A percentile compares a stretch with the other conserved stretches of the same genome.
phyloP scores from a whole-genome alignment of 64 coral and sea anemone species.

The Hydrozoanthus tunicans region DNA sequence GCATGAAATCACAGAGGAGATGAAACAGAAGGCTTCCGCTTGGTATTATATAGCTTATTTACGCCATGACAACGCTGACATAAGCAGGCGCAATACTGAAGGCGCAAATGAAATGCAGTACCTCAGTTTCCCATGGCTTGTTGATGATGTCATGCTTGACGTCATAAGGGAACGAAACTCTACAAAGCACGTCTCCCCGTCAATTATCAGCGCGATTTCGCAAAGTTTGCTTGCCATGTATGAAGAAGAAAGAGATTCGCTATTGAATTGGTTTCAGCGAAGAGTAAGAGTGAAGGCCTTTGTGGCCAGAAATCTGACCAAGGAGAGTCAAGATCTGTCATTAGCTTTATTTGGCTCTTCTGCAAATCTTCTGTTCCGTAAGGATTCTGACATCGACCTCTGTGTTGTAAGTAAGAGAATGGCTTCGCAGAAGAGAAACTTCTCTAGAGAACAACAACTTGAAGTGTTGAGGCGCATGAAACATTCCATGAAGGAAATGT shows the following conservation, averaged over 20 bases:
- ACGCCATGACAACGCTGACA: background rate
- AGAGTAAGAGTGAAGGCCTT: conserved; percentile 26
- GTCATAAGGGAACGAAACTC: conserved; percentile 43
- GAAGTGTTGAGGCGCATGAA: conserved; percentile 54
- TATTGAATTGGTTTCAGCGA: conserved; percentile 46
- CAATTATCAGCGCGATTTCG: conserved; percentile 40
- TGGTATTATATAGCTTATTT: conserved; percentile 95
- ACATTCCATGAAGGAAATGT: conserved; percentile 65
- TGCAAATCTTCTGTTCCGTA: conserved; percentile 78
- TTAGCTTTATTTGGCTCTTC: conserved; percentile 91
- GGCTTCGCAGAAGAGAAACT: background rate
- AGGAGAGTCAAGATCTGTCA: background rate
- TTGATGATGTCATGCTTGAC: conserved; percentile 91
- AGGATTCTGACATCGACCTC: conserved; percentile 89
- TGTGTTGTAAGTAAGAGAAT: conserved; percentile 46
- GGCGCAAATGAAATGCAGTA: conserved; percentile 36
- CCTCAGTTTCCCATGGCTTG: conserved; percentile 91
- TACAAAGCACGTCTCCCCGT: conserved; percentile 25
- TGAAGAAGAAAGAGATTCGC: conserved; percentile 32
- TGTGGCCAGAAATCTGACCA: conserved; percentile 4
- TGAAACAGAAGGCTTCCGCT: conserved; percentile 86
- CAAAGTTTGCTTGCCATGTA: conserved; percentile 53
- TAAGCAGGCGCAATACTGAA: conserved; percentile 4
- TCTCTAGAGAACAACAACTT: conserved; percentile 68
- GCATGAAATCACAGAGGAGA: conserved; percentile 33